phyloP scores from a whole-genome alignment of 2,888 invertebrate species.

The Nezara viridula region DNA sequence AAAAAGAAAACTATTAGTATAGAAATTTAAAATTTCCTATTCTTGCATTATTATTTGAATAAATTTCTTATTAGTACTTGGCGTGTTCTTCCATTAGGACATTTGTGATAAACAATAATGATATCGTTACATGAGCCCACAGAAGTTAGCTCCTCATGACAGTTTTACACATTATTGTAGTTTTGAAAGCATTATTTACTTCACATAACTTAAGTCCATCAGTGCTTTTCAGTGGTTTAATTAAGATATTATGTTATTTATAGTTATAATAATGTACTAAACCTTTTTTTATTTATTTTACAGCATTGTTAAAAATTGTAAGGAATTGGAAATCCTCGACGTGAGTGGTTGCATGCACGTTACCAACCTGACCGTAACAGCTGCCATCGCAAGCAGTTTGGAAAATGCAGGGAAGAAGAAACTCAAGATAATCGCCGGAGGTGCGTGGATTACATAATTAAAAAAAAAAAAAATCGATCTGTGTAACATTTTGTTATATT shows the following conservation, averaged over 20 bases:
- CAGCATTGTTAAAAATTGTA: conserved; percentile 60
- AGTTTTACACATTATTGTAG: too few species aligned
- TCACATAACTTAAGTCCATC: too few species aligned
- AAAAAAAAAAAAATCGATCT: neutral
- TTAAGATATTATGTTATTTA: neutral
- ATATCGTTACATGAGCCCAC: too few species aligned
- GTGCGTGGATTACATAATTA: conserved; percentile 39
- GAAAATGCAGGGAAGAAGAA: neutral
- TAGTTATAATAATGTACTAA: neutral
- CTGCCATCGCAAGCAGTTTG: conserved; percentile 53
- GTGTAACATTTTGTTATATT: neutral
- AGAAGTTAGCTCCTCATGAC: too few species aligned
- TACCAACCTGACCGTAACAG: conserved; percentile 61
- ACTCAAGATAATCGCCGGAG: conserved; percentile 55
- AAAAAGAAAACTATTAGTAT: too few species aligned
- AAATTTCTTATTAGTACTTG: too few species aligned
- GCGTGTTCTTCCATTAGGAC: too few species aligned
- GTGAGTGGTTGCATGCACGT: conserved; percentile 58
- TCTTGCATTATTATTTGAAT: too few species aligned
- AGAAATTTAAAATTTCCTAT: too few species aligned
- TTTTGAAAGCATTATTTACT: too few species aligned
- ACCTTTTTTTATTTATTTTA: neutral
- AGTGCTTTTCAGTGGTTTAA: neutral
- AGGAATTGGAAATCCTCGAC: conserved; percentile 59
- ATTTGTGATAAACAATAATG: too few species aligned